Percentiles rank a stretch among this genome's conserved stretches.
These are phyloP conservation scores for Drymodes brunneopygia DNA, from an alignment of 2,113 vertebrate species.

Conservation along the genomic window DNA sequence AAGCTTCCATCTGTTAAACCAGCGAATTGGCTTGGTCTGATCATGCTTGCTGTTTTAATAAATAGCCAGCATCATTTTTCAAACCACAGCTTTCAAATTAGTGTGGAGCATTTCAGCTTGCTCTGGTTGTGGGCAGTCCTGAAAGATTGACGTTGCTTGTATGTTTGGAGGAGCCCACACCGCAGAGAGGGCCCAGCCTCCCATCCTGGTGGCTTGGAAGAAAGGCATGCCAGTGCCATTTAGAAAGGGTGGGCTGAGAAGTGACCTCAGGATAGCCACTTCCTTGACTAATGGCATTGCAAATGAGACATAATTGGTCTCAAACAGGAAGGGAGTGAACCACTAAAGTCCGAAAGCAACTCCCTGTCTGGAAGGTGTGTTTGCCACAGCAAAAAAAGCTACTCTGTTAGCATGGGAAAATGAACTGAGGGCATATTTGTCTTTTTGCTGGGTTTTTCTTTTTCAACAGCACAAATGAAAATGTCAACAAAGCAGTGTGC, in stretches of 20 bases:
- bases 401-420: slow-evolving; percentile 45
- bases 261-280: slow-evolving; percentile 45
- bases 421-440: slow-evolving; percentile 18
- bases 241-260: slow-evolving; percentile 35
- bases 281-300: slow-evolving; percentile 39
- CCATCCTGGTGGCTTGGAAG: not conserved
- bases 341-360: slow-evolving; percentile 35
- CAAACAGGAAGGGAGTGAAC: slow-evolving; percentile 61
- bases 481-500: not conserved
- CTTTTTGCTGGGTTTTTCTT: not conserved
- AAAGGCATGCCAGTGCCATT: slow-evolving; percentile 6
- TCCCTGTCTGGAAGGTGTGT: slow-evolving; percentile 56
- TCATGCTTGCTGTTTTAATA: slow-evolving; percentile 55
- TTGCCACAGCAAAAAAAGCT: slow-evolving; percentile 1
- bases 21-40: slow-evolving; percentile 44
- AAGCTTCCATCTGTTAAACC: slow-evolving; percentile 64
- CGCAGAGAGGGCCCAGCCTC: not conserved
- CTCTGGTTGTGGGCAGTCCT: not conserved
- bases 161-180: not conserved
- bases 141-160: slow-evolving; percentile 3
- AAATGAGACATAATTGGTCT: slow-evolving; percentile 55
- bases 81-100: slow-evolving; percentile 49
- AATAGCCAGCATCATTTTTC: slow-evolving; percentile 50
- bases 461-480: not conserved
- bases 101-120: not conserved